phyloP scores from a whole-genome alignment of 2,113 vertebrate species.

The Todiramphus chloris region DNA sequence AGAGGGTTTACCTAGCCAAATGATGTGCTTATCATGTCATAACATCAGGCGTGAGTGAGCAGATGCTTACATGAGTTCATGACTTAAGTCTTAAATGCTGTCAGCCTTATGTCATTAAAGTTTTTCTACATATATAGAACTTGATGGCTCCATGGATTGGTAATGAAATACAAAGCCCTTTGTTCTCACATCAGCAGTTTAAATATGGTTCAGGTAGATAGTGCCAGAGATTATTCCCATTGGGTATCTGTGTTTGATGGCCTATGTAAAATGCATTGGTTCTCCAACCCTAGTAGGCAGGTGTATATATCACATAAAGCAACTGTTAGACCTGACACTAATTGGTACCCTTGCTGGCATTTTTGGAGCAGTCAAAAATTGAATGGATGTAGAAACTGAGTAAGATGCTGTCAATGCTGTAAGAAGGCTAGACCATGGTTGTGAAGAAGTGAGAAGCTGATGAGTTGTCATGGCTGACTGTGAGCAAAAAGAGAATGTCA shows the following conservation, averaged over 20 bases:
- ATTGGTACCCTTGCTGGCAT: slow-evolving; percentile 16
- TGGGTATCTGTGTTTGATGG: slow-evolving; percentile 38
- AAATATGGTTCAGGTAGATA: slow-evolving; percentile 7
- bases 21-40: not conserved
- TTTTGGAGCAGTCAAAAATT: slow-evolving; percentile 22
- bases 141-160: slow-evolving; percentile 2
- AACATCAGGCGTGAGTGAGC: not conserved
- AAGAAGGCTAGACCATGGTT: not conserved
- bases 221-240: slow-evolving; percentile 12
- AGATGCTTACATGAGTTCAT: not conserved
- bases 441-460: not conserved
- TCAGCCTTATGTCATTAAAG: not conserved
- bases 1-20: not conserved
- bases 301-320: not conserved
- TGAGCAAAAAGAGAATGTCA: not conserved
- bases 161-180: slow-evolving; percentile 32
- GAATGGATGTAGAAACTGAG: not conserved
- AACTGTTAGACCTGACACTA: slow-evolving; percentile 37
- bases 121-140: not conserved
- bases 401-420: not conserved
- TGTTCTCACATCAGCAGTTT: slow-evolving; percentile 37
- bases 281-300: not conserved
- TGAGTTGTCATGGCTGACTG: not conserved
- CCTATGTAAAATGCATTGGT: not conserved
- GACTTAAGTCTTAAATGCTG: not conserved